phyloP scores from a whole-genome alignment of 2,797 vertebrate species.

The Natrix natrix region DNA sequence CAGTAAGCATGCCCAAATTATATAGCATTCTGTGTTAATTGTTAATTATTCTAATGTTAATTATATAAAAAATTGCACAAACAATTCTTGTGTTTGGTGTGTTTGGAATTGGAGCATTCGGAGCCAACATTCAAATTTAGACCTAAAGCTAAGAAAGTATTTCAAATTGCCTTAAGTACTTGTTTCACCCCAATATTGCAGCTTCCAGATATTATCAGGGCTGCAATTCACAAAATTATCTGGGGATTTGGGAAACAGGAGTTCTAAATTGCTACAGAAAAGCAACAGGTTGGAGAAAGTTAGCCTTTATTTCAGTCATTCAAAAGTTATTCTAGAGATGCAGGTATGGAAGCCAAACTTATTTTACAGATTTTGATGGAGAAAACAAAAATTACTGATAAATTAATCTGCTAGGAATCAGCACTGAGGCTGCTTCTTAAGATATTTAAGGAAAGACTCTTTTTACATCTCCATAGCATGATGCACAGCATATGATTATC shows the following conservation, averaged over 20 bases:
- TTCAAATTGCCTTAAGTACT: not conserved
- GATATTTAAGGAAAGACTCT: conserved; percentile 51
- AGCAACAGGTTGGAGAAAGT: not conserved
- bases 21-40: not conserved
- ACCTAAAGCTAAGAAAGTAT: not conserved
- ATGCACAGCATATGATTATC: conserved; percentile 38
- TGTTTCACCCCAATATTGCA: not conserved
- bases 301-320: not conserved
- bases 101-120: not conserved
- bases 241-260: not conserved
- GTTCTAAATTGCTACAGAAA: not conserved
- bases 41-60: not conserved
- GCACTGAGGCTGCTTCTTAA: conserved; percentile 39
- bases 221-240: not conserved
- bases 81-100: not conserved
- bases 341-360: conserved; percentile 12
- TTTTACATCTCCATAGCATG: conserved; percentile 37
- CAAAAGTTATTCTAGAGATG: not conserved
- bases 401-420: conserved; percentile 15
- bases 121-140: not conserved
- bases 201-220: not conserved
- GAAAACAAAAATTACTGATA: conserved; percentile 19
- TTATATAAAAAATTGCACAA: not conserved
- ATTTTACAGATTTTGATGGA: conserved; percentile 37
- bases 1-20: not conserved